Base-by-base conservation (phyloP, 2,797 vertebrate species). In the Clarias laeviceps region DNA sequence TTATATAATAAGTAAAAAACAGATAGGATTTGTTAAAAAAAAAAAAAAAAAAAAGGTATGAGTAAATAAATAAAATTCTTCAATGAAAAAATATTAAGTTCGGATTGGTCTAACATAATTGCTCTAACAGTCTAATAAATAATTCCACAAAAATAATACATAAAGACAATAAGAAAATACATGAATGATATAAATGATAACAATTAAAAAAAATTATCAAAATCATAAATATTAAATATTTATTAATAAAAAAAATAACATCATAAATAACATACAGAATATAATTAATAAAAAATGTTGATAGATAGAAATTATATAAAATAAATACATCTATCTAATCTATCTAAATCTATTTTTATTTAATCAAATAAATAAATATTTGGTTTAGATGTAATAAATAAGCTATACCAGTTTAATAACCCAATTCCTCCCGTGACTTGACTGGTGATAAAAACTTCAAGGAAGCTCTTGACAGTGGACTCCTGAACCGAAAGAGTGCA, bases 91-190 rank as follows among this genome's bases (percentile, higher is more conserved):
- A 50, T 50, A 50, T 12, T 50, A 45, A 11, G 11, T 50, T 50
- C 2, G 11, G 45, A 50, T 12, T 50, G 45, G 45, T 50, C 11
- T 50, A 50, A 50, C 45, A 50, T 50, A 50, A 37, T 37, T 5
- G 5, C 37, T 37, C 37, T 37, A 37, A 12, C 40, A 45, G 40
- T 45, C 9, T 45, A 11, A 11, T 50, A 12, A 50, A 50, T 50
- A 12, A 50, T 50, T 50, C 45, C 45, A 2, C 11, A 50, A 29
- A 32, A 66, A 4, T 4, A 14, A 15, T 11, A 66, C 4, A 14
- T 1, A 66, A 93, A 88, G 15, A 78, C 88, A 93, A 91, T 93
- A 94, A 94, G 94, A 94, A 92, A 61, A 61, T 61, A n/a, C 1
- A 24, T 24, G 24, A 7, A 61, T 62, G 15, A 6, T 17, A 65